Percentiles rank a stretch among this genome's conserved stretches.
Evolutionary conservation across 2,113 vertebrate species (phyloP).

Genomic region (Nothobranchius furzeri): DNA sequence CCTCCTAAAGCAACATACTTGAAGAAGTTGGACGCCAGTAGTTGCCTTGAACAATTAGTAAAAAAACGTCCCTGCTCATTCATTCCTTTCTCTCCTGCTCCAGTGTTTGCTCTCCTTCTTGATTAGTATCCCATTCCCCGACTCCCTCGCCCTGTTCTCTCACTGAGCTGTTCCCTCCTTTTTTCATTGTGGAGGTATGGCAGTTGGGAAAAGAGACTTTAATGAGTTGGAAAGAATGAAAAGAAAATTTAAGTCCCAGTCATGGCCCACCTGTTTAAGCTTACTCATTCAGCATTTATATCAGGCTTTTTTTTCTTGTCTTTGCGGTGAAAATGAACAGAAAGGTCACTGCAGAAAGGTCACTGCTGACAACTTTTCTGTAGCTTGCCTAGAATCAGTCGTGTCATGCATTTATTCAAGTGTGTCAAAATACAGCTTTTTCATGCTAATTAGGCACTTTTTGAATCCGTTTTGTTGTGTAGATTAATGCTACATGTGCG

Average conservation of each 20-base stretch:
- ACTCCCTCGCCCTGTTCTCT: neutral
- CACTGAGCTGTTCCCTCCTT: neutral
- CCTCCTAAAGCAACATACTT: conserved; percentile 19
- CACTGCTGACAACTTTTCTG: conserved; percentile 19
- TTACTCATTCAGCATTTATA: conserved; percentile 7
- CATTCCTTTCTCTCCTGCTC: conserved; percentile 18
- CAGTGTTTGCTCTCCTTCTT: conserved; percentile 35
- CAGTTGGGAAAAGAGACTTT: conserved; percentile 19
- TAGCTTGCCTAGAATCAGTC: conserved; percentile 27
- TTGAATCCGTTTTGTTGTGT: too few relatives aligned
- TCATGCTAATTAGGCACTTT: too few relatives aligned
- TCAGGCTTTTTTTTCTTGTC: conserved; percentile 20
- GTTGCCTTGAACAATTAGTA: conserved; percentile 50
- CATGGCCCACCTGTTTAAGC: conserved; percentile 7
- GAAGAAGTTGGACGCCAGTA: conserved; percentile 26
- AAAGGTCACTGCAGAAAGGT: conserved; percentile 35
- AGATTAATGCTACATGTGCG: too few relatives aligned
- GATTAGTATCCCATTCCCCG: conserved; percentile 32
- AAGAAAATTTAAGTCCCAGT: conserved; percentile 17
- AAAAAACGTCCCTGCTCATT: conserved; percentile 9
- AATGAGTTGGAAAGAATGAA: conserved; percentile 39
- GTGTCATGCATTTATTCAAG: neutral
- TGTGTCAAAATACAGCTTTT: neutral
- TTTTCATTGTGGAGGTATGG: conserved; percentile 4
- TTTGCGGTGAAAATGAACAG: neutral